Evolutionary conservation across 2,888 invertebrate genomes (phyloP).

Genomic region (Drosophila phalerata): DNA sequence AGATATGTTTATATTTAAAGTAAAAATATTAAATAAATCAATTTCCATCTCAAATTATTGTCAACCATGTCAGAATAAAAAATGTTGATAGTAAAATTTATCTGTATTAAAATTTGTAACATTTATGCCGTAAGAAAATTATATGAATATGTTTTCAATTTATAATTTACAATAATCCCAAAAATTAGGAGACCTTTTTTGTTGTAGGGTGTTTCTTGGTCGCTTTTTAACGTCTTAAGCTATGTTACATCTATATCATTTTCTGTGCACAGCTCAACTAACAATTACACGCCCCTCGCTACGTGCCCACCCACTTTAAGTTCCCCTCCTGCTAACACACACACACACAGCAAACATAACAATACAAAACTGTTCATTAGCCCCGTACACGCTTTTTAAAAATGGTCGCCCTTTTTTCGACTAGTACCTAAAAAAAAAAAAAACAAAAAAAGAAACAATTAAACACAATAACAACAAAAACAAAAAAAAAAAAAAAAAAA

Average conservation of each 20-base stretch:
- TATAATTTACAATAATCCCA: too few species aligned
- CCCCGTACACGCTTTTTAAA: slow-evolving; percentile 36
- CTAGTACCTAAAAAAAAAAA: slow-evolving; percentile 39
- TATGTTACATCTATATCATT: slow-evolving; percentile 8
- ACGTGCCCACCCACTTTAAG: slow-evolving; percentile 16
- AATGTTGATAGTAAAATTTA: too few species aligned
- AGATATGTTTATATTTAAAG: too few species aligned
- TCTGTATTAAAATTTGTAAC: too few species aligned
- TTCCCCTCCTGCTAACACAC: background rate
- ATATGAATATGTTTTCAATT: too few species aligned
- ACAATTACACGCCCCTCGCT: slow-evolving; percentile 58
- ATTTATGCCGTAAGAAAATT: too few species aligned
- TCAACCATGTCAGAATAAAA: too few species aligned
- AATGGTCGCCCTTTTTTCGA: slow-evolving; percentile 42
- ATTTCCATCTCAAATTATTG: too few species aligned
- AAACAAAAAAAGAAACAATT: slow-evolving; percentile 66
- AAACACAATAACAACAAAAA: slow-evolving; percentile 51
- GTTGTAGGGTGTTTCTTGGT: background rate
- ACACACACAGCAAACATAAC: slow-evolving; percentile 2
- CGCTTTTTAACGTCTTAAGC: background rate
- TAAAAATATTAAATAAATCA: too few species aligned
- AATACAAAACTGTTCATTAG: slow-evolving; percentile 62
- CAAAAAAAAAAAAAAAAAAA: slow-evolving; percentile 39
- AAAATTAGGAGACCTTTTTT: too few species aligned
- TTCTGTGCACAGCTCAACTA: slow-evolving; percentile 37